These are phyloP conservation scores for Meiosimyza decipiens DNA, from an alignment of 2,888 invertebrate genomes.

Conservation along the genomic window DNA sequence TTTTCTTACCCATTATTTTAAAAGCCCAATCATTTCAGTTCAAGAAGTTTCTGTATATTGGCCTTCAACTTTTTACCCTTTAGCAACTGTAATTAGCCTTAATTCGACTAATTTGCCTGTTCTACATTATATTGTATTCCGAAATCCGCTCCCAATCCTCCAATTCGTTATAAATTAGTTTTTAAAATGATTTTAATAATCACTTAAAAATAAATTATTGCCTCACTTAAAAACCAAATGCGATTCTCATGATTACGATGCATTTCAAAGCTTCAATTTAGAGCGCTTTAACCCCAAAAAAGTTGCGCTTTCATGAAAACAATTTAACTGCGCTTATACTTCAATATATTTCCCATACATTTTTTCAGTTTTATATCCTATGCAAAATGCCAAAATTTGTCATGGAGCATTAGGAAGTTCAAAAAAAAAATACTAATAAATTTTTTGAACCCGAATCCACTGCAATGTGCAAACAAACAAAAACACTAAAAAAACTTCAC, in stretches of 20 bases:
- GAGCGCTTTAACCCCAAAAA: neutral
- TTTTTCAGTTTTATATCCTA: neutral
- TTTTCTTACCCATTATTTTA: neutral
- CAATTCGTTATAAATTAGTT: too few species aligned
- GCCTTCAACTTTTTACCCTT: neutral
- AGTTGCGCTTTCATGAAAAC: too few species aligned
- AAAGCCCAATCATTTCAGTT: neutral
- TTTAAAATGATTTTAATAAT: too few species aligned
- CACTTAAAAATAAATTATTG: too few species aligned
- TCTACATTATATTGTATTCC: neutral
- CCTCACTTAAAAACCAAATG: too few species aligned
- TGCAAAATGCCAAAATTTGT: constrained; percentile 17
- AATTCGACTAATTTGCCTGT: constrained; percentile 2
- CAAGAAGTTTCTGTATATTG: neutral
- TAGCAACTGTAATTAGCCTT: constrained; percentile 1
- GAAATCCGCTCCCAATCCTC: neutral
- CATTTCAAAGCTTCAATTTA: neutral
- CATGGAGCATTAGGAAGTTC: constrained; percentile 14
- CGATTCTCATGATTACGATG: constrained; percentile 4
- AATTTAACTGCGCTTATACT: too few species aligned
- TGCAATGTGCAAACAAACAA: neutral
- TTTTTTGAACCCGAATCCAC: neutral
- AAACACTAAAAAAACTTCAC: constrained; percentile 2
- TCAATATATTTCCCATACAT: too few species aligned
- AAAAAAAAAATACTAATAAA: constrained; percentile 11